Evolutionary conservation across 2,888 invertebrate species (phyloP).

Genomic region (Sphaerophoria taeniata): DNA sequence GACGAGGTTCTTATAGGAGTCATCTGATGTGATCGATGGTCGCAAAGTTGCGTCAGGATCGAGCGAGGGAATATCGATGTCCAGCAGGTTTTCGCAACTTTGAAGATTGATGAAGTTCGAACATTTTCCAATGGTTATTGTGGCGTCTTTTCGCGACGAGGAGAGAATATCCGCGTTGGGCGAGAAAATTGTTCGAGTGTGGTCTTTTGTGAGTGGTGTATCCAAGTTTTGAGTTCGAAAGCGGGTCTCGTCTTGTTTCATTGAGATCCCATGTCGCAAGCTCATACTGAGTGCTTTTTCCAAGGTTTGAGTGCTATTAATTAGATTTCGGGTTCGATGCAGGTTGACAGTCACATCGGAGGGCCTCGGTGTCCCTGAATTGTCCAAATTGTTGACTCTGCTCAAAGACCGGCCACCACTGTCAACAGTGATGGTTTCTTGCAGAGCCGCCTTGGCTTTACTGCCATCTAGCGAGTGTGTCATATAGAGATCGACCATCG

Average conservation of each 20-base stretch:
- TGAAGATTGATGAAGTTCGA: constrained; percentile 66
- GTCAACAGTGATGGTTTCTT: constrained; percentile 73
- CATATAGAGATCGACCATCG: constrained; percentile 51
- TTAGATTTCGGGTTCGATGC: constrained; percentile 50
- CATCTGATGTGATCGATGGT: constrained; percentile 34
- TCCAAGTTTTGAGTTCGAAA: constrained; percentile 43
- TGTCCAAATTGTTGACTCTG: constrained; percentile 75
- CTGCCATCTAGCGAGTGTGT: constrained; percentile 56
- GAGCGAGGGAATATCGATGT: constrained; percentile 47
- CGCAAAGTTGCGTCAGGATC: constrained; percentile 49
- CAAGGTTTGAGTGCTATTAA: constrained; percentile 48
- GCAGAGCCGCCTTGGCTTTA: constrained; percentile 41
- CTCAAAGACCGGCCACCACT: constrained; percentile 62
- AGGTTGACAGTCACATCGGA: constrained; percentile 29
- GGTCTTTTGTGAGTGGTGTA: constrained; percentile 45
- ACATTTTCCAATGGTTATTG: constrained; percentile 43
- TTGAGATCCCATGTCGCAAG: constrained; percentile 41
- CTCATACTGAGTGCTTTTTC: constrained; percentile 45
- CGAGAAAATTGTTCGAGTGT: constrained; percentile 32
- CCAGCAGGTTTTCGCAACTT: constrained; percentile 72
- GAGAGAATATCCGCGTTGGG: constrained; percentile 12
- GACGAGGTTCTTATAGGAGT: constrained; percentile 46
- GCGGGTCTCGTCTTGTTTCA: constrained; percentile 59
- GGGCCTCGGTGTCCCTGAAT: constrained; percentile 54
- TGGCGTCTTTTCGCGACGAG: constrained; percentile 16